These are phyloP conservation scores for Vesta saturnalis DNA, from an alignment of 2,888 invertebrate genomes.

Conservation along the genomic window DNA sequence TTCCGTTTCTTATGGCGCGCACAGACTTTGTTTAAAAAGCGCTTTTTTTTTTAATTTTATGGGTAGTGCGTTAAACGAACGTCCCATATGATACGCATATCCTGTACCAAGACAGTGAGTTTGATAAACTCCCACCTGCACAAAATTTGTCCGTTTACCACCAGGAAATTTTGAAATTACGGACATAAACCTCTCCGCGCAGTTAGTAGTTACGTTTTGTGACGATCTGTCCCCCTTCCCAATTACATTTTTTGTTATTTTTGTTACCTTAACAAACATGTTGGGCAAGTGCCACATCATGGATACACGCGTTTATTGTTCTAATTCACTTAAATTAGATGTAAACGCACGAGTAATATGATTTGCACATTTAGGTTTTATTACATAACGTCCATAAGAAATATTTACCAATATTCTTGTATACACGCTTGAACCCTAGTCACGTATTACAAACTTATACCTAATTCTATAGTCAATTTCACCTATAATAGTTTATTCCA, in stretches of 20 bases:
- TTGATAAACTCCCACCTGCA: not conserved
- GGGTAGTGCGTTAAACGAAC: not conserved
- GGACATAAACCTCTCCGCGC: not conserved
- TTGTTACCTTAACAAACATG: not conserved
- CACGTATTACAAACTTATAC: constrained; percentile 8
- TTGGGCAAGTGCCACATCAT: not conserved
- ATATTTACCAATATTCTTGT: not conserved
- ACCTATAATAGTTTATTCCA: constrained; percentile 14
- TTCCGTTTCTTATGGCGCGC: not conserved
- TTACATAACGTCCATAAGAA: constrained; percentile 4
- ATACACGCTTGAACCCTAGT: constrained; percentile 14
- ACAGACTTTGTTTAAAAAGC: not conserved
- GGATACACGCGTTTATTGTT: not conserved
- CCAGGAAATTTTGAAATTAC: constrained; percentile 4
- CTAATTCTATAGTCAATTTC: not conserved
- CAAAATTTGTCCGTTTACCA: constrained; percentile 4
- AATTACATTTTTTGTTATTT: not conserved
- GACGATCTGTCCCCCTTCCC: not conserved
- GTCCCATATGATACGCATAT: not conserved
- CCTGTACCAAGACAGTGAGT: not conserved
- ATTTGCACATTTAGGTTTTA: constrained; percentile 16
- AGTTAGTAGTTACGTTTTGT: constrained; percentile 12
- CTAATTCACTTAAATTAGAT: constrained; percentile 8
- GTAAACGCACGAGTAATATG: not conserved
- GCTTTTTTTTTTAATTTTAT: not conserved